These are phyloP conservation scores for Parnassius apollo DNA, from an alignment of 2,888 invertebrate genomes.

Conservation along the genomic window DNA sequence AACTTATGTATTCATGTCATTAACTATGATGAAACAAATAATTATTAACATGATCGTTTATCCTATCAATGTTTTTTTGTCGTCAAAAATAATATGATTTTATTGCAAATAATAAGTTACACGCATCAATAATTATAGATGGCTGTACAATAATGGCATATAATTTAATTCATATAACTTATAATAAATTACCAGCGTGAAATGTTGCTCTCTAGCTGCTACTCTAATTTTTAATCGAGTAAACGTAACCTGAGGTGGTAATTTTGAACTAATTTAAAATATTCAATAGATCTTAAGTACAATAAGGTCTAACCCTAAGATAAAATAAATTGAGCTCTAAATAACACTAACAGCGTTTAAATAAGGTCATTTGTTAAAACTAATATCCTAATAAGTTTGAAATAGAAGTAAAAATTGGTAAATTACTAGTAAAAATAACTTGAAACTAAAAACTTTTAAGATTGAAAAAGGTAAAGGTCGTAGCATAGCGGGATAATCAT, in stretches of 20 bases:
- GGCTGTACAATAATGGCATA: too few relatives aligned
- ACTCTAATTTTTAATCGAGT: too few relatives aligned
- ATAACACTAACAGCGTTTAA: slow-evolving; percentile 18
- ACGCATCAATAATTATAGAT: too few relatives aligned
- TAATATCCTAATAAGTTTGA: background rate
- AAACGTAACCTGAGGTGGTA: slow-evolving; percentile 4
- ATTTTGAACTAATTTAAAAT: slow-evolving; percentile 15
- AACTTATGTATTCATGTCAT: slow-evolving; percentile 11
- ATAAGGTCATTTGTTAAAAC: slow-evolving; percentile 3
- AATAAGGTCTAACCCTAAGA: slow-evolving; percentile 4
- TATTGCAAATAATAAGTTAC: too few relatives aligned
- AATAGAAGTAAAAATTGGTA: slow-evolving; percentile 10
- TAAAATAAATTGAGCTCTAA: slow-evolving; percentile 20
- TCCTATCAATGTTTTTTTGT: too few relatives aligned
- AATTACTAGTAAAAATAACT: slow-evolving; percentile 10
- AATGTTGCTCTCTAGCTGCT: too few relatives aligned
- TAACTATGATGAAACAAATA: background rate
- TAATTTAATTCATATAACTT: too few relatives aligned
- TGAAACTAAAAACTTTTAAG: background rate
- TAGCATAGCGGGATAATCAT: too few relatives aligned
- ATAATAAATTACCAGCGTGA: too few relatives aligned
- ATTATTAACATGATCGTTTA: too few relatives aligned
- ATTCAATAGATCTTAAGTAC: slow-evolving; percentile 19
- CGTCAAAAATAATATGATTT: too few relatives aligned
- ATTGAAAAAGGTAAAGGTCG: background rate